phyloP scores from a whole-genome alignment of 1,140 invertebrate genomes.

The Lordiphosa stackelbergi region DNA sequence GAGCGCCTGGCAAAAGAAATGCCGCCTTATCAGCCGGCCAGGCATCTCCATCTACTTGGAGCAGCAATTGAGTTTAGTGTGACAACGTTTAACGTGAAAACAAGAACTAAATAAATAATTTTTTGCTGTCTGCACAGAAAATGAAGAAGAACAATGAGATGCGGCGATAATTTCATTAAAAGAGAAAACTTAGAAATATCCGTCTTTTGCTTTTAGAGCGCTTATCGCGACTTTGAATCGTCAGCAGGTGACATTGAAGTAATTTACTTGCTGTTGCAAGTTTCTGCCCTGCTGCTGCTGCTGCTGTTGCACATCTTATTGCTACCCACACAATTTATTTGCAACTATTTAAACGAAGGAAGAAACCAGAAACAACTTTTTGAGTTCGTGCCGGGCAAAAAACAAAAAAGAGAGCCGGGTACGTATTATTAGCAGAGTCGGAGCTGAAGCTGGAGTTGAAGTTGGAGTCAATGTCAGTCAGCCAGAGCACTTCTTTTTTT shows the following conservation, averaged over 20 bases:
- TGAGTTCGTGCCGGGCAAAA: slow-evolving; percentile 44
- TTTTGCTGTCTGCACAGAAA: slow-evolving; percentile 42
- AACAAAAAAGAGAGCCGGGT: slow-evolving; percentile 29
- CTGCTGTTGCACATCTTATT: slow-evolving; percentile 22
- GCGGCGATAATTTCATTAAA: slow-evolving; percentile 72
- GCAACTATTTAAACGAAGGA: slow-evolving; percentile 68
- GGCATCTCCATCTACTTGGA: slow-evolving; percentile 32
- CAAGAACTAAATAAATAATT: slow-evolving; percentile 73
- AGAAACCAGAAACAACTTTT: slow-evolving; percentile 23
- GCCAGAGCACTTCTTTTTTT: slow-evolving; percentile 61
- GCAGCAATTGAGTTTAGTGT: slow-evolving; percentile 69
- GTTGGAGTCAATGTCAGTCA: slow-evolving; percentile 60
- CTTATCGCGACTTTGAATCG: slow-evolving; percentile 69
- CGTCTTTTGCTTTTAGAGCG: slow-evolving; percentile 55
- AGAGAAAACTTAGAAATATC: slow-evolving; percentile 64
- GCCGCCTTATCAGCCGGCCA: slow-evolving; percentile 39
- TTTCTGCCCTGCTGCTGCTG: slow-evolving; percentile 25
- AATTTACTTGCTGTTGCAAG: slow-evolving; percentile 71
- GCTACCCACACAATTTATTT: slow-evolving; percentile 75
- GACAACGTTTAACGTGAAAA: slow-evolving; percentile 74
- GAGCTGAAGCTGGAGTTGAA: slow-evolving; percentile 21
- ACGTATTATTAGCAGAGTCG: slow-evolving; percentile 62
- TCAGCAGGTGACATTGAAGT: slow-evolving; percentile 74
- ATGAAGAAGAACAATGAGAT: slow-evolving; percentile 51
- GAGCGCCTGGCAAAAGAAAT: slow-evolving; percentile 25